Conservation (phyloP, 2,113 vertebrate genomes). For the Centropus bengalensis region DNA sequence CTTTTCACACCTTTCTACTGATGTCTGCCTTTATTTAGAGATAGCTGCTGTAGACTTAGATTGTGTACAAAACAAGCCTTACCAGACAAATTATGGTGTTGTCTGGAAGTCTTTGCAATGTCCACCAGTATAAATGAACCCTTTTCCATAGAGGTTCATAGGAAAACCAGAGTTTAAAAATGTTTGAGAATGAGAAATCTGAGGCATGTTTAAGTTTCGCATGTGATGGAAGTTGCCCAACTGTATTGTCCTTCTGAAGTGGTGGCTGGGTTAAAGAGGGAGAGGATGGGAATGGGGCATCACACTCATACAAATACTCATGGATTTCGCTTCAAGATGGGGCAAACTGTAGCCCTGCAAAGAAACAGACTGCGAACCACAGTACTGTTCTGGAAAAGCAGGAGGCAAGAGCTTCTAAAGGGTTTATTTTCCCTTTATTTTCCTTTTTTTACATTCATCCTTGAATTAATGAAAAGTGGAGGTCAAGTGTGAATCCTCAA, state of each 20-base stretch:
- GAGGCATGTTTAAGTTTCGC: not conserved
- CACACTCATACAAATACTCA: not conserved
- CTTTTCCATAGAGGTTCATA: not conserved
- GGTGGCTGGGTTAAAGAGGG: not conserved
- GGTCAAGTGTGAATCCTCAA: not conserved
- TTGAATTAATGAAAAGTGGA: not conserved
- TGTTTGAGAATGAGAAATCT: not conserved
- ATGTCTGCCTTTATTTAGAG: constrained; percentile 50
- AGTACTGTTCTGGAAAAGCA: not conserved
- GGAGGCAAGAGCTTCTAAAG: not conserved
- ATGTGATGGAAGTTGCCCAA: not conserved
- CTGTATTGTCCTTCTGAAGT: not conserved
- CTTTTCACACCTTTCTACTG: constrained; percentile 57
- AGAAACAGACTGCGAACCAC: not conserved
- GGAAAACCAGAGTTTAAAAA: not conserved
- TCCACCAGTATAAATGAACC: not conserved
- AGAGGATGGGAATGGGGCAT: not conserved
- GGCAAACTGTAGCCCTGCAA: not conserved
- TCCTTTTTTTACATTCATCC: not conserved
- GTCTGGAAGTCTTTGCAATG: constrained; percentile 28
- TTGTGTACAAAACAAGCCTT: constrained; percentile 34
- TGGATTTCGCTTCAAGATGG: not conserved
- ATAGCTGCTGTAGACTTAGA: constrained; percentile 53
- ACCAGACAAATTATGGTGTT: constrained; percentile 43
- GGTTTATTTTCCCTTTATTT: not conserved